Percentiles rank a stretch among this genome's conserved stretches.
Conservation (phyloP, 2,888 invertebrate species). For the Tridacna gigas region DNA sequence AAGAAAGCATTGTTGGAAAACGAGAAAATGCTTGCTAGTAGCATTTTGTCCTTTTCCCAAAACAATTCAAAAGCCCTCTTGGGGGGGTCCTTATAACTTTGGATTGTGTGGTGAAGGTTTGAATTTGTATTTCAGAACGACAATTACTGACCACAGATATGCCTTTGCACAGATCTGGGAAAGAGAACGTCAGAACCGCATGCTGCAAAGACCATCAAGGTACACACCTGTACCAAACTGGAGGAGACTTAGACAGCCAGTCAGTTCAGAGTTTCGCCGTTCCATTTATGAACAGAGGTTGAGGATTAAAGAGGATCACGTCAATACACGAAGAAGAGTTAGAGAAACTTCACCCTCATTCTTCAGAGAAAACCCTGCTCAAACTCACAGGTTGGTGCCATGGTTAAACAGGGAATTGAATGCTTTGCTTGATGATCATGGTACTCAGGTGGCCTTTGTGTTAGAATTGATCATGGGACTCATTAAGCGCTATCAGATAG, state of each 20-base stretch:
- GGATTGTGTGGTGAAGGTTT: too few species aligned
- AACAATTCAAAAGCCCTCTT: too few species aligned
- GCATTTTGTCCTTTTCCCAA: too few species aligned
- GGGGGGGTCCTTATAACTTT: too few species aligned
- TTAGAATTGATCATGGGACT: conserved; percentile 89
- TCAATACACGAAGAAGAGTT: conserved; percentile 58
- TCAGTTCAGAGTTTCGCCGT: conserved; percentile 86
- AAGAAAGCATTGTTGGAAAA: too few species aligned
- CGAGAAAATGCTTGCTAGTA: too few species aligned
- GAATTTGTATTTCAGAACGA: conserved; percentile 72
- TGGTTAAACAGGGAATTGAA: conserved; percentile 95
- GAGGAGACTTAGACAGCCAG: conserved; percentile 58
- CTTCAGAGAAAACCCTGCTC: conserved; percentile 88
- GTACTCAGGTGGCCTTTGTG: conserved; percentile 86
- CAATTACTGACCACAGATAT: conserved; percentile 79
- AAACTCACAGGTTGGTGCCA: conserved; percentile 92
- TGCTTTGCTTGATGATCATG: conserved; percentile 87
- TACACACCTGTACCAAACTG: conserved; percentile 51
- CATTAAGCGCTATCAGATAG: conserved; percentile 85
- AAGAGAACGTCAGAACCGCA: conserved; percentile 42
- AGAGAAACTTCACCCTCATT: conserved; percentile 81
- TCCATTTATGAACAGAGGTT: conserved; percentile 91
- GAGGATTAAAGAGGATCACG: conserved; percentile 89
- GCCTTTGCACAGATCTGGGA: conserved; percentile 61
- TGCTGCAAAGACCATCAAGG: conserved; percentile 65